phyloP scores from a whole-genome alignment of 2,888 invertebrate species.

The Anagyrus pseudococci region DNA sequence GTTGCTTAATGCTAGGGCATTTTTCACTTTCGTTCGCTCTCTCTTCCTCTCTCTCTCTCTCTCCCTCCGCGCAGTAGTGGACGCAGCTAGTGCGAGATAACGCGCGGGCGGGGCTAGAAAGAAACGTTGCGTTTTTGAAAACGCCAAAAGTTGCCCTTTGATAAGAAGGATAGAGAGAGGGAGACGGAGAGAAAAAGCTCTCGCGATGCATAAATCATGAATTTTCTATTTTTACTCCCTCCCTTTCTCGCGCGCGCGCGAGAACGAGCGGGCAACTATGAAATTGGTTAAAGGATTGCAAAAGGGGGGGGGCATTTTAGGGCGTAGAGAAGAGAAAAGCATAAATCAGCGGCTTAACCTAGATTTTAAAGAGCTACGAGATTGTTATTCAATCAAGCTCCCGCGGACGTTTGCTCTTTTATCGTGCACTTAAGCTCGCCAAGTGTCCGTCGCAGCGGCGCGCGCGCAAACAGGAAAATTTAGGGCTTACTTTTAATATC shows the following conservation, averaged over 20 bases:
- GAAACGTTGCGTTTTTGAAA: constrained; percentile 6
- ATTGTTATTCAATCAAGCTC: neutral
- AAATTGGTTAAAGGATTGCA: constrained; percentile 6
- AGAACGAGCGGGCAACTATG: neutral
- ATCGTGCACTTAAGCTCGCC: no score
- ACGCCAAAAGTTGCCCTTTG: constrained; percentile 25
- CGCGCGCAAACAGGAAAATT: no score
- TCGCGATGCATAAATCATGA: constrained; percentile 21
- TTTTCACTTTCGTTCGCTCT: constrained; percentile 25
- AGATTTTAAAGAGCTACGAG: neutral
- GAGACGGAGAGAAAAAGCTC: constrained; percentile 12
- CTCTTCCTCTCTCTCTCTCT: no score
- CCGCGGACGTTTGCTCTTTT: neutral
- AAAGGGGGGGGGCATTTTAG: neutral
- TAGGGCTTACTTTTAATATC: no score
- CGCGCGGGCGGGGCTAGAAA: neutral
- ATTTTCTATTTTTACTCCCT: constrained; percentile 16
- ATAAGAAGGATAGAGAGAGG: no score
- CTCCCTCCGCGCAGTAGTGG: no score
- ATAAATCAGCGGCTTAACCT: constrained; percentile 2
- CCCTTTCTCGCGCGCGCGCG: neutral
- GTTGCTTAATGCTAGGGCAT: constrained; percentile 27
- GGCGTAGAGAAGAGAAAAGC: neutral
- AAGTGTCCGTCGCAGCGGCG: no score
- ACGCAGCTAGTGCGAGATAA: no score